Evolutionary conservation across 53 echinoderm and acorn worm genomes (phyloP).

Genomic region (Echinarachnius parma): DNA sequence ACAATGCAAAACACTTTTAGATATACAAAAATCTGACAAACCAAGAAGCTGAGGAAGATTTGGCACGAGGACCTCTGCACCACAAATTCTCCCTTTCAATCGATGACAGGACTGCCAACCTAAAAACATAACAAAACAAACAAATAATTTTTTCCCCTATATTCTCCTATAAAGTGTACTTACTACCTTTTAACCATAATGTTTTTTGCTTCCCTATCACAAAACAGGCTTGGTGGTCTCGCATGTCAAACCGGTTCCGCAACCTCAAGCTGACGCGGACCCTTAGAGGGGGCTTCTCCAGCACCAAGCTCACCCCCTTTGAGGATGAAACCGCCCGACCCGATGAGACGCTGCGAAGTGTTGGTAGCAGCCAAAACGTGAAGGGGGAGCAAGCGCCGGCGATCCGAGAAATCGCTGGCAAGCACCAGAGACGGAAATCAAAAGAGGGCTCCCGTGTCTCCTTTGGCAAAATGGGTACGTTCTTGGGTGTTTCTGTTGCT

Average conservation of each 20-base stretch:
- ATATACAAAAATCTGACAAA: too few relatives aligned
- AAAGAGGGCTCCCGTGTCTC: constrained; percentile 29
- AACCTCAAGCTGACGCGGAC: constrained; percentile 91
- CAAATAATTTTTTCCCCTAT: too few relatives aligned
- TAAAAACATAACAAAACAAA: too few relatives aligned
- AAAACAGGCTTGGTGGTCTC: constrained; percentile 98
- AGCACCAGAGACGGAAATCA: constrained; percentile 23
- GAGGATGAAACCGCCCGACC: constrained; percentile 57
- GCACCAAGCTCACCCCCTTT: constrained; percentile 75
- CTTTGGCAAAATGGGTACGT: constrained; percentile 2
- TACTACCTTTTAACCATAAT: too few relatives aligned
- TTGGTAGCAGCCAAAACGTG: constrained; percentile 3
- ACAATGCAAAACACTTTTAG: too few relatives aligned
- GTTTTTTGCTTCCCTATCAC: too few relatives aligned
- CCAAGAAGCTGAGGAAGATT: too few relatives aligned
- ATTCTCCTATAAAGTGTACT: too few relatives aligned
- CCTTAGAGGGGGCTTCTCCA: constrained; percentile 55
- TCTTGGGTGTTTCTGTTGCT: too few relatives aligned
- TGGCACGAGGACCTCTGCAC: too few relatives aligned
- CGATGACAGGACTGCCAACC: too few relatives aligned
- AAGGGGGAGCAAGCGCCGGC: constrained; percentile 2
- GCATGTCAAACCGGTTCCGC: constrained; percentile 95
- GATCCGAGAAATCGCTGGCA: not conserved
- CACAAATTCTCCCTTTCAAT: too few relatives aligned
- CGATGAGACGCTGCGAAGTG: constrained; percentile 54